phyloP scores from a whole-genome alignment of 2,113 vertebrate species.

The Eurystomus gularis region DNA sequence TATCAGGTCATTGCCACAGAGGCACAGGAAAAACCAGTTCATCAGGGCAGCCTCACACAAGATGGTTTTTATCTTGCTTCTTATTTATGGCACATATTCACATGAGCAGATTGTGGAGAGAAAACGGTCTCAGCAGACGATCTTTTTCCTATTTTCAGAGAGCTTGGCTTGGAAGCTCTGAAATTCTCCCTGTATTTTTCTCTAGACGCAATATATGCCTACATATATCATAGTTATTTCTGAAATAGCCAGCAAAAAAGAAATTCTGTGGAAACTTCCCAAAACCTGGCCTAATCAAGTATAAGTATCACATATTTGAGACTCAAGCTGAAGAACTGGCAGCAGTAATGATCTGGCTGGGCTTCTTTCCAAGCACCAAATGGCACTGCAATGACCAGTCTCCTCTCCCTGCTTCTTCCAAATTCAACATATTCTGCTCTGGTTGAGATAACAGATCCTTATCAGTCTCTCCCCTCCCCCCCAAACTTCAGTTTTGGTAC shows the following conservation, averaged over 20 bases:
- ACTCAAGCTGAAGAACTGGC: not conserved
- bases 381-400: not conserved
- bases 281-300: not conserved
- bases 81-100: not conserved
- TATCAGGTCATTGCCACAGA: not conserved
- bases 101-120: rapidly evolving
- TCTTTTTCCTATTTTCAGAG: not conserved
- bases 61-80: not conserved
- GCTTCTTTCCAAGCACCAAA: constrained; percentile 24
- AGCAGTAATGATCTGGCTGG: not conserved
- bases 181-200: not conserved
- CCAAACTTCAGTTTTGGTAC: not conserved
- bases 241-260: not conserved
- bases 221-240: not conserved
- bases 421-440: not conserved
- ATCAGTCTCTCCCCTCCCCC: not conserved
- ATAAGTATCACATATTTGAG: not conserved
- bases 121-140: not conserved
- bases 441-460: not conserved
- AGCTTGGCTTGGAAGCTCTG: not conserved
- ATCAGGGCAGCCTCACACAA: not conserved
- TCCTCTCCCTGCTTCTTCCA: not conserved
- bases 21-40: not conserved
- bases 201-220: not conserved
- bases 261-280: not conserved